phyloP scores from a whole-genome alignment of 2,113 vertebrate genomes.

The Gymnarchus niloticus region DNA sequence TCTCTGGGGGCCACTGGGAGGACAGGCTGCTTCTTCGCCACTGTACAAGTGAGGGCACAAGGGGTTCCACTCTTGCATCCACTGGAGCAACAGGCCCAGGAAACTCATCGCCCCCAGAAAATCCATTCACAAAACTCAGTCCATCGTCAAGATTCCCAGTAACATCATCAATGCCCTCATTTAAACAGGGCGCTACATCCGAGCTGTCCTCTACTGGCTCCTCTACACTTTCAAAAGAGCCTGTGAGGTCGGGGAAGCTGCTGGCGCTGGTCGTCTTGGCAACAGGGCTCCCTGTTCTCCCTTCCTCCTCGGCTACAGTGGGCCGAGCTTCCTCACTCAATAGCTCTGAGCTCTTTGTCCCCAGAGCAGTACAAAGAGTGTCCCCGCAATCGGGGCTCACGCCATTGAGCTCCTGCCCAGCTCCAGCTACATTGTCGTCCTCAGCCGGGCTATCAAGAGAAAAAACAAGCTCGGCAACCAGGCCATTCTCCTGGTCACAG shows the following conservation, averaged over 20 bases:
- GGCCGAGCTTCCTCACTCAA: constrained; percentile 38
- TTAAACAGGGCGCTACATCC: background rate
- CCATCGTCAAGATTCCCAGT: constrained; percentile 30
- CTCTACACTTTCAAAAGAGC: constrained; percentile 45
- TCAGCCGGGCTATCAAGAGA: background rate
- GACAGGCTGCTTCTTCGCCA: constrained; percentile 46
- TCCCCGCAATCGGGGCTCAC: constrained; percentile 27
- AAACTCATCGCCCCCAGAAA: constrained; percentile 42
- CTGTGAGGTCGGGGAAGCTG: constrained; percentile 44
- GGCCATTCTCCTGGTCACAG: constrained; percentile 42
- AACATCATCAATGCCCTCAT: constrained; percentile 21
- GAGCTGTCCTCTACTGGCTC: constrained; percentile 31
- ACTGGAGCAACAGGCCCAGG: constrained; percentile 34
- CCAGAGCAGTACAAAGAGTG: constrained; percentile 52
- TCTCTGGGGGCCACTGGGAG: constrained; percentile 46
- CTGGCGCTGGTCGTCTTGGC: constrained; percentile 47
- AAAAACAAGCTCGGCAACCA: background rate
- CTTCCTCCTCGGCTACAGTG: constrained; percentile 29
- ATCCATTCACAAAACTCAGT: constrained; percentile 35
- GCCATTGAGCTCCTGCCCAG: background rate
- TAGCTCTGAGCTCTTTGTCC: constrained; percentile 62
- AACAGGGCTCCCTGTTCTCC: constrained; percentile 38
- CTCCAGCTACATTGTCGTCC: constrained; percentile 7
- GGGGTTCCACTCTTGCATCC: constrained; percentile 32
- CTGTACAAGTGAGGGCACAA: constrained; percentile 5